Base-by-base conservation (phyloP, 2,797 vertebrate genomes). In the Brachyalestes nurse region DNA sequence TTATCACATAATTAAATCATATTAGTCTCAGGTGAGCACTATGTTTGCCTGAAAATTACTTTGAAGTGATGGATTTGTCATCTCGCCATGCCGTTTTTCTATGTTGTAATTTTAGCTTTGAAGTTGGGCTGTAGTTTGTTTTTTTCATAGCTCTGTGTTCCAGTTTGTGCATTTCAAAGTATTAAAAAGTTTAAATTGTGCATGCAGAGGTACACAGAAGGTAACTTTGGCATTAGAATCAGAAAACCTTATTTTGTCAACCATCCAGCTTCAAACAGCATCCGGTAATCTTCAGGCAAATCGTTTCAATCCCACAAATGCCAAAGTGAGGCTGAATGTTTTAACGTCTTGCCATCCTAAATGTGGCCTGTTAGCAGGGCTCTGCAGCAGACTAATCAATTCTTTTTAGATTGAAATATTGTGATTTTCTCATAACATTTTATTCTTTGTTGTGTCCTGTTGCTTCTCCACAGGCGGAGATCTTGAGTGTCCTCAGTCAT, bases 401-500 rank as follows among this genome's bases (percentile, higher is more conserved):
- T 55, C 17, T 55, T 17, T 55, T 14, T 12, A 51, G 16, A n/a
- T n/a, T 55, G 14, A 8, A 65, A 34, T 1, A 21, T 4, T 57
- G 23, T 14, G 23, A 57, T 0, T 69, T 55, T 67, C 0, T 40
- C 38, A 25, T 25, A 28, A 25, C 16, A 14, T 25, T 21, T 34
- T 19, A 38, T 51, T 75, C 34, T 77, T 53, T 10, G n/a, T 47
- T 19, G 47, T 75, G 21, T 55, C 49, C 40, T 72, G 1, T 64
- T 85, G 84, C 14, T 25, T 13, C 21, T 78, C 67, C 38, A 74
- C 88, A 99, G 98, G 98, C 98, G 83, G 97, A 98, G 94, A 99
- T 99, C 90, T 95, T 99, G 84, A 99, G 98, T 78, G 95, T 99
- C 69, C 97, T 99, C 89, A 99, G 98, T 91, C 98, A 99, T 93